A percentile compares a stretch with the other conserved stretches of the same genome.
Evolutionary conservation across 1,140 invertebrate genomes (phyloP).

Genomic region (Metopolophium dirhodum): DNA sequence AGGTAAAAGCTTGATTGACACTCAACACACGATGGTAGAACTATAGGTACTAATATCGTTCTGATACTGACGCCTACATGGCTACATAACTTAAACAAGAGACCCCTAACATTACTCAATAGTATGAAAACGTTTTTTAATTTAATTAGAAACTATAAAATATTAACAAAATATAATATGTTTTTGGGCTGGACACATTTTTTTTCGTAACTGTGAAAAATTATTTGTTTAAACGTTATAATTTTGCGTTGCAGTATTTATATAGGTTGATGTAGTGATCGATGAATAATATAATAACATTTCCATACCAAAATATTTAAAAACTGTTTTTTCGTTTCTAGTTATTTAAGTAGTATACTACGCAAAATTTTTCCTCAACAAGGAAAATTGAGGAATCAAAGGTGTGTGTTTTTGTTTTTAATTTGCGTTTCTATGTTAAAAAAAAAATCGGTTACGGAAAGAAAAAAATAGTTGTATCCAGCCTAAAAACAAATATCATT

Average conservation of each 20-base stretch:
- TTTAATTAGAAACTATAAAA: not conserved
- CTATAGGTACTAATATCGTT: not conserved
- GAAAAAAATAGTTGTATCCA: no score
- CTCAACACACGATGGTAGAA: not conserved
- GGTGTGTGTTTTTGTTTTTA: no score
- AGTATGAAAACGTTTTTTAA: not conserved
- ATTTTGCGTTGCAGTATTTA: not conserved
- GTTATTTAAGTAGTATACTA: no score
- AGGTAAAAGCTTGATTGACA: not conserved
- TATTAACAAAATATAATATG: not conserved
- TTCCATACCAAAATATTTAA: no score
- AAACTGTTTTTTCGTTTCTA: no score
- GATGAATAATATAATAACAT: not conserved
- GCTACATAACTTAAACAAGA: not conserved
- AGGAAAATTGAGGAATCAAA: no score
- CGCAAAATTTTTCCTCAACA: no score
- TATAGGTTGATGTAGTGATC: not conserved
- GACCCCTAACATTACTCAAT: not conserved
- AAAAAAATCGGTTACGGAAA: no score
- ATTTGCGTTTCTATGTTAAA: no score
- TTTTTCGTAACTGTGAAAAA: not conserved
- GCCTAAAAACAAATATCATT: no score
- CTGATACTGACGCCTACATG: not conserved
- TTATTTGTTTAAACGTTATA: not conserved
- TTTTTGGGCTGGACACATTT: not conserved